These are phyloP conservation scores for Calcarius ornatus DNA, from an alignment of 2,113 vertebrate species.

Conservation along the genomic window DNA sequence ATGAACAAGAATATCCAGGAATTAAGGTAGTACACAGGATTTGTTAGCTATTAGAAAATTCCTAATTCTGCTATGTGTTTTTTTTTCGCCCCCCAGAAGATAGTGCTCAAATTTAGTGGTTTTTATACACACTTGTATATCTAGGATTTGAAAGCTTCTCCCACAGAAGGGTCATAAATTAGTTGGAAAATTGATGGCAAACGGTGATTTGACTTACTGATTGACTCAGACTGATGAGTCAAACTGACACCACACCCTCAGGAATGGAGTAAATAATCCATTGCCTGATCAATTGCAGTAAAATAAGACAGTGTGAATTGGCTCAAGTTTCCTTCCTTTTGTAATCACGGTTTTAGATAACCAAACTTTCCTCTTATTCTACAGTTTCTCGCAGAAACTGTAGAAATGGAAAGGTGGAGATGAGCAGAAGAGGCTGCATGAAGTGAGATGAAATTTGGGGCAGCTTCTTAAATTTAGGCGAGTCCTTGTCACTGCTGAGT, in stretches of 20 bases:
- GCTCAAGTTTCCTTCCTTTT: not conserved
- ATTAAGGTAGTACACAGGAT: not conserved
- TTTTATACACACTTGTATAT: not conserved
- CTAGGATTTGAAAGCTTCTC: not conserved
- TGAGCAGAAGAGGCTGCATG: slow-evolving; percentile 63
- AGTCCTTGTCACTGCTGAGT: not conserved
- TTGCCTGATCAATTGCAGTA: not conserved
- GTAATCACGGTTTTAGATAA: not conserved
- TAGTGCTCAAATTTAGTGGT: not conserved
- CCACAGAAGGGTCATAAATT: not conserved
- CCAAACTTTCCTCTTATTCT: not conserved
- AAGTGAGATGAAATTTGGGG: slow-evolving; percentile 58
- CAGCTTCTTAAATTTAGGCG: not conserved
- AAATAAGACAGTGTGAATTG: not conserved
- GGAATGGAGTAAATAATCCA: not conserved
- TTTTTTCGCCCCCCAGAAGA: not conserved
- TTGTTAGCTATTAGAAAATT: not conserved
- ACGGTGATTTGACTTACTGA: not conserved
- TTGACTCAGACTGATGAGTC: not conserved
- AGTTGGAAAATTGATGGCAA: not conserved
- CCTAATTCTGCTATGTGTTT: not conserved
- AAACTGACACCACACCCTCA: not conserved
- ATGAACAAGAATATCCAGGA: not conserved
- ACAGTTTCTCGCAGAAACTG: not conserved
- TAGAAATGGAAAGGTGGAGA: slow-evolving; percentile 67